Percentiles rank a stretch among this genome's conserved stretches.
Conservation (phyloP, 2,113 vertebrate genomes). For the Epinephelus cyanopodus region DNA sequence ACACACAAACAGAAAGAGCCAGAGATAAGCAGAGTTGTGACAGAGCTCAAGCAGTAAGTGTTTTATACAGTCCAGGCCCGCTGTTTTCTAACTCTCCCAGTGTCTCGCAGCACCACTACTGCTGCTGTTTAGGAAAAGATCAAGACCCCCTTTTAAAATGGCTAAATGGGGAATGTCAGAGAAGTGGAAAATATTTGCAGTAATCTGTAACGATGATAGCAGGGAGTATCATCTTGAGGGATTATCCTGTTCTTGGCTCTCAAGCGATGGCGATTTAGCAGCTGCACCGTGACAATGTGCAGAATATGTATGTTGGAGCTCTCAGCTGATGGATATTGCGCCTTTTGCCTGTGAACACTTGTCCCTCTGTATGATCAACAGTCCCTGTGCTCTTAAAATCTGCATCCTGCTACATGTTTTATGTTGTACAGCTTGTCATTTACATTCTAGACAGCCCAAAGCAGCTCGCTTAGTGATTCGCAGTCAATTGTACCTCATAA, state of each 20-base stretch:
- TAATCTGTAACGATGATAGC: slow-evolving; percentile 59
- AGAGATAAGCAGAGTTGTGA: slow-evolving; percentile 71
- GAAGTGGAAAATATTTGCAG: slow-evolving; percentile 62
- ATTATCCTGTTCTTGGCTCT: slow-evolving; percentile 61
- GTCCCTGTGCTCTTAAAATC: slow-evolving; percentile 32
- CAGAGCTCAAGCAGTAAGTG: slow-evolving; percentile 49
- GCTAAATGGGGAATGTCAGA: slow-evolving; percentile 63
- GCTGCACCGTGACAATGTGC: slow-evolving; percentile 32
- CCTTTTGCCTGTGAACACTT: slow-evolving; percentile 37
- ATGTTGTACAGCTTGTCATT: slow-evolving; percentile 31
- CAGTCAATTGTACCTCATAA: slow-evolving; percentile 60
- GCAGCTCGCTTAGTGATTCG: slow-evolving; percentile 50
- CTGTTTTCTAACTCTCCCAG: slow-evolving; percentile 36
- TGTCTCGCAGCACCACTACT: slow-evolving; percentile 41
- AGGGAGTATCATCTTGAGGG: slow-evolving; percentile 52
- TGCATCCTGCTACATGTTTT: slow-evolving; percentile 21
- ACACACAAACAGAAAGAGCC: slow-evolving; percentile 24
- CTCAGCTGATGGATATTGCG: slow-evolving; percentile 31
- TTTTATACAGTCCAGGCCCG: slow-evolving; percentile 65
- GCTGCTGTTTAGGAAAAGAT: slow-evolving; percentile 60
- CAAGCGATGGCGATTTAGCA: slow-evolving; percentile 45
- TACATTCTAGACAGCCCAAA: slow-evolving; percentile 27
- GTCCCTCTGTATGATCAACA: slow-evolving; percentile 34
- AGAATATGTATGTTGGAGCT: slow-evolving; percentile 26
- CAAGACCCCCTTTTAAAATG: slow-evolving; percentile 49